A percentile compares a stretch with the other conserved stretches of the same genome.
phyloP scores from a whole-genome alignment of 2,113 vertebrate species.

The Ahaetulla prasina region DNA sequence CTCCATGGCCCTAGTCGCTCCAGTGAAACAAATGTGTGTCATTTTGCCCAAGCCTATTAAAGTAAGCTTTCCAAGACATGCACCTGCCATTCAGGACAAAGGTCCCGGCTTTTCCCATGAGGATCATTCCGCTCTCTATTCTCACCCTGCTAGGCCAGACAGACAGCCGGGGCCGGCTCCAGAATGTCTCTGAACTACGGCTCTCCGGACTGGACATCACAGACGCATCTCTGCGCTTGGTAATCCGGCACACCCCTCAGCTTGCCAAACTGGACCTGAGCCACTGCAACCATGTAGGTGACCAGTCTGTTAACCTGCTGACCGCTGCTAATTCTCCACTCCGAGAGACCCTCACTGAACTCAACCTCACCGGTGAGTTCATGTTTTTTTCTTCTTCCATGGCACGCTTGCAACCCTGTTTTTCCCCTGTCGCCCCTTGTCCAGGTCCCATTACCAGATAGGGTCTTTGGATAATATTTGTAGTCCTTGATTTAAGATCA shows the following conservation, averaged over 20 bases:
- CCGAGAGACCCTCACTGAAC: constrained; percentile 78
- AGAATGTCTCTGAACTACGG: constrained; percentile 82
- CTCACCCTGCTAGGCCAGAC: constrained; percentile 65
- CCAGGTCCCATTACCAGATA: not conserved
- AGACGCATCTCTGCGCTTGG: constrained; percentile 75
- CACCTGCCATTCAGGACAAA: not conserved
- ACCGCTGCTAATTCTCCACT: constrained; percentile 79
- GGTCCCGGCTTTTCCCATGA: not conserved
- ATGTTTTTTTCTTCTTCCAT: not conserved
- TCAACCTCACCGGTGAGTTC: constrained; percentile 77
- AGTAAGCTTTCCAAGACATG: too few species aligned
- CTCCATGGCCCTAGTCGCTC: not conserved
- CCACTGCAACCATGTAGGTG: constrained; percentile 79
- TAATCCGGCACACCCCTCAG: constrained; percentile 81
- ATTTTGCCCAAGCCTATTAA: not conserved
- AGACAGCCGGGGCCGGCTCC: constrained; percentile 80
- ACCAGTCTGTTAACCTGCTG: constrained; percentile 81
- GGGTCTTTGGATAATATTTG: not conserved
- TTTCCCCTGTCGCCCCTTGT: not conserved
- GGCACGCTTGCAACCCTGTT: not conserved
- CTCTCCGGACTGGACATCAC: constrained; percentile 83
- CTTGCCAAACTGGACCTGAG: constrained; percentile 82
- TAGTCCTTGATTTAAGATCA: not conserved
- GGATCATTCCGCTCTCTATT: not conserved
- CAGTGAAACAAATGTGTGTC: not conserved